Percentiles rank a stretch among this genome's conserved stretches.
These are phyloP conservation scores for Ormia ochracea DNA, from an alignment of 2,888 invertebrate genomes.

Conservation along the genomic window DNA sequence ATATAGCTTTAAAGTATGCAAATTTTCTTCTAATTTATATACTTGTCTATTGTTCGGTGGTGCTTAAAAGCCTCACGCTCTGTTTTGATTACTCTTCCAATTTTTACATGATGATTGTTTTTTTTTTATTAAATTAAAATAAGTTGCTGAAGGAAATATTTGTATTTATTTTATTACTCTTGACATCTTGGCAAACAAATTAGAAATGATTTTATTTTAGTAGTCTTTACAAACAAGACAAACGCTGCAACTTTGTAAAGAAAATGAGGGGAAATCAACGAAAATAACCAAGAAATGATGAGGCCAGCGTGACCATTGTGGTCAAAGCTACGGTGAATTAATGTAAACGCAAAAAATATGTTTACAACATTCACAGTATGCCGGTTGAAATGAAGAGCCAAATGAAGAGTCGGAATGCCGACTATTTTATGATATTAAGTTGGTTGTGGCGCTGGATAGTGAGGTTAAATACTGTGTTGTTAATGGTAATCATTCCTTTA, in stretches of 20 bases:
- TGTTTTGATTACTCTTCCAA: not conserved
- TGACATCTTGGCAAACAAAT: constrained; percentile 61
- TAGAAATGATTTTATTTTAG: constrained; percentile 60
- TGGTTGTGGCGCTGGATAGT: too few relatives aligned
- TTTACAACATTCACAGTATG: too few relatives aligned
- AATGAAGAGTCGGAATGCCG: too few relatives aligned
- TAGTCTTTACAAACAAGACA: constrained; percentile 14
- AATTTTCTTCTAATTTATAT: constrained; percentile 20
- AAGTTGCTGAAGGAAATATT: constrained; percentile 59
- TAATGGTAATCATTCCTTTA: too few relatives aligned
- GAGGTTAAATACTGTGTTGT: too few relatives aligned
- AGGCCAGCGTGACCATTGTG: too few relatives aligned
- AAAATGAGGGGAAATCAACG: constrained; percentile 22
- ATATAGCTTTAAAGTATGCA: constrained; percentile 1
- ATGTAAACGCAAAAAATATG: too few relatives aligned
- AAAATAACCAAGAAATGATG: too few relatives aligned
- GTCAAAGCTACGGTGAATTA: too few relatives aligned
- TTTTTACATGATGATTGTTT: constrained; percentile 7
- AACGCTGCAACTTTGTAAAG: constrained; percentile 11
- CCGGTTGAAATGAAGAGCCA: too few relatives aligned
- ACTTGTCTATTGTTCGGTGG: not conserved
- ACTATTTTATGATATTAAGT: too few relatives aligned
- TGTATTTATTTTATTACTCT: constrained; percentile 59
- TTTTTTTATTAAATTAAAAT: constrained; percentile 30
- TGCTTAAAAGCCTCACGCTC: not conserved